Evolutionary conservation across 2,797 vertebrate genomes (phyloP).

Genomic region (Momotus momota): DNA sequence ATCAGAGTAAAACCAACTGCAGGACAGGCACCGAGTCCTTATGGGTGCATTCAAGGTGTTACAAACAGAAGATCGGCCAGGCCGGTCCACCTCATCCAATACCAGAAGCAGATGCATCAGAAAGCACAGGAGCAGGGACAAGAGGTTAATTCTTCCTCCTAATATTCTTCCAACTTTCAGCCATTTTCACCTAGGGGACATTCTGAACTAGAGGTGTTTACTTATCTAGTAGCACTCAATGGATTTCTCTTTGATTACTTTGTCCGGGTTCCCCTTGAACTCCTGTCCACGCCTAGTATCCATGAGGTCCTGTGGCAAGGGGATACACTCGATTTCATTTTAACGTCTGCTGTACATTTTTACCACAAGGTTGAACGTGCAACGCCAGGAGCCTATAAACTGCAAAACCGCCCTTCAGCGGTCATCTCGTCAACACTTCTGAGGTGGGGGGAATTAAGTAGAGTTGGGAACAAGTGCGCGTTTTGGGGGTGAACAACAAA

Average conservation of each 20-base stretch:
- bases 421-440: not conserved
- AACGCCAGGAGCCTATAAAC: not conserved
- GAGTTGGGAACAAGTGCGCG: not conserved
- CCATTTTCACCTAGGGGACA: not conserved
- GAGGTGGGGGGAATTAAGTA: not conserved
- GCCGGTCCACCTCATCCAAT: not conserved
- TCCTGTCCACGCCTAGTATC: not conserved
- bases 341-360: not conserved
- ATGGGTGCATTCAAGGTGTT: not conserved
- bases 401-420: not conserved
- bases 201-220: not conserved
- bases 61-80: not conserved
- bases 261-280: not conserved
- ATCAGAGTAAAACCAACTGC: not conserved
- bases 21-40: not conserved
- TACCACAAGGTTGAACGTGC: not conserved
- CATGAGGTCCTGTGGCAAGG: not conserved
- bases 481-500: not conserved
- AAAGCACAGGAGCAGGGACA: not conserved
- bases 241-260: not conserved
- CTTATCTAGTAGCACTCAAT: not conserved
- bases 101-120: not conserved
- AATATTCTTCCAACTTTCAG: not conserved
- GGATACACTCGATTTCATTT: not conserved
- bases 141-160: not conserved